Evolutionary conservation across 23 tunicate species (phyloP).

Genomic region (Halocynthia aurantium): DNA sequence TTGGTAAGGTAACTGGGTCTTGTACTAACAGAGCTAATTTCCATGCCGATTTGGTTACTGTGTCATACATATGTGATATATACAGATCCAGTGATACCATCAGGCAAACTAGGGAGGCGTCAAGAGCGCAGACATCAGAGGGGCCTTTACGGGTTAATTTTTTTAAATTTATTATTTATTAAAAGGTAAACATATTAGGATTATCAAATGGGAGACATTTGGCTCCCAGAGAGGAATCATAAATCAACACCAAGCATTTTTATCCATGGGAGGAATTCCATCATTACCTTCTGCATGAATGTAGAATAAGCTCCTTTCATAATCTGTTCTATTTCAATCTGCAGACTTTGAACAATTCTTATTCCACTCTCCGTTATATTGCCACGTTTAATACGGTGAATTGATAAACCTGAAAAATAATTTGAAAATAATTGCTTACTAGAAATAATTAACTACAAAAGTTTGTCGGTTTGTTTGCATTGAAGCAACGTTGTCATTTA

Average conservation of each 20-base stretch:
- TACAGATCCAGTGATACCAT: too few relatives aligned
- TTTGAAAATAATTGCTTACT: not conserved
- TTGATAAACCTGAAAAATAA: slow-evolving; percentile 45
- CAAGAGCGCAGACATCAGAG: too few relatives aligned
- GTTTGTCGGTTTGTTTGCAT: not conserved
- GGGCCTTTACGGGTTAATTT: too few relatives aligned
- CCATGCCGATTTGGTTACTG: too few relatives aligned
- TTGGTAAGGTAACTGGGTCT: too few relatives aligned
- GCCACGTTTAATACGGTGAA: slow-evolving; percentile 77
- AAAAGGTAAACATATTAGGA: too few relatives aligned
- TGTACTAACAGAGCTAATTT: too few relatives aligned
- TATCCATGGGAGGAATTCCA: not conserved
- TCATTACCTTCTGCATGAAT: slow-evolving; percentile 87
- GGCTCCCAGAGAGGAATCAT: not conserved
- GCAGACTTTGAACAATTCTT: slow-evolving; percentile 50
- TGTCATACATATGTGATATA: too few relatives aligned
- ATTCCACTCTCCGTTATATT: slow-evolving; percentile 52
- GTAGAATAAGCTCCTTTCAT: slow-evolving; percentile 93
- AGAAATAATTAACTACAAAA: not conserved
- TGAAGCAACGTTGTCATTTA: not conserved
- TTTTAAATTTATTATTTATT: too few relatives aligned
- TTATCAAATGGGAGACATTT: too few relatives aligned
- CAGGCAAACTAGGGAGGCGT: not conserved
- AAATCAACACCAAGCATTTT: not conserved
- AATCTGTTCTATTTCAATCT: slow-evolving; percentile 94